These are phyloP conservation scores for Thalassophryne amazonica DNA, from an alignment of 2,797 vertebrate species.

Conservation along the genomic window DNA sequence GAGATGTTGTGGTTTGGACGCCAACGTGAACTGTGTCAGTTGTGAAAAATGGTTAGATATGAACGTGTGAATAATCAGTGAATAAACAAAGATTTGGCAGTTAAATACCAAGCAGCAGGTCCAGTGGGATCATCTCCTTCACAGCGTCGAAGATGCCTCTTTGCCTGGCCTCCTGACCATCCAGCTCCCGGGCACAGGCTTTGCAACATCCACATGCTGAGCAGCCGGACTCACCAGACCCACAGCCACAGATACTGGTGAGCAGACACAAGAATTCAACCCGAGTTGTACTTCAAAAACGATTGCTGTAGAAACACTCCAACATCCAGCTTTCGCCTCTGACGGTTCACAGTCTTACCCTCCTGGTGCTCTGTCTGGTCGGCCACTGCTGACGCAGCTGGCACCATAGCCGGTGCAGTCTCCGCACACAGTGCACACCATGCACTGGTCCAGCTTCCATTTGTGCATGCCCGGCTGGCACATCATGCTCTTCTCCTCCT, in stretches of 20 bases:
- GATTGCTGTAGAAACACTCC: neutral
- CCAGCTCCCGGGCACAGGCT: constrained; percentile 95
- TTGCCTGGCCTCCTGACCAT: constrained; percentile 96
- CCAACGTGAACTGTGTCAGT: constrained; percentile 1
- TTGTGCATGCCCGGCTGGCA: constrained; percentile 98
- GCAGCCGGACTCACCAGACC: constrained; percentile 97
- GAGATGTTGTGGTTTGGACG: neutral
- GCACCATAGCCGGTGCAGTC: constrained; percentile 98
- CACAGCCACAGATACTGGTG: constrained; percentile 95
- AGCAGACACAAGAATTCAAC: neutral
- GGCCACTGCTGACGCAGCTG: constrained; percentile 97
- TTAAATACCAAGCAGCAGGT: constrained; percentile 90
- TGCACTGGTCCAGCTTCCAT: constrained; percentile 99
- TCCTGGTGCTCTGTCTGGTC: constrained; percentile 95
- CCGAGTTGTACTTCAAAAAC: neutral
- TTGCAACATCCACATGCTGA: constrained; percentile 97
- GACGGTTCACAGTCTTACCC: constrained; percentile 83
- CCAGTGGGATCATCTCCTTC: constrained; percentile 99
- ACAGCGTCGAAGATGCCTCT: constrained; percentile 98
- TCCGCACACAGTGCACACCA: constrained; percentile 98
- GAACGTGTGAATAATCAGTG: constrained; percentile 1
- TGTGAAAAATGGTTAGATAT: constrained; percentile 9
- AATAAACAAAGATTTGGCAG: neutral
- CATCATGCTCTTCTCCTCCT: constrained; percentile 99
- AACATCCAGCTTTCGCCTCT: neutral